Base-by-base conservation (phyloP, 2,113 vertebrate species). In the Siphamia tubifer region DNA sequence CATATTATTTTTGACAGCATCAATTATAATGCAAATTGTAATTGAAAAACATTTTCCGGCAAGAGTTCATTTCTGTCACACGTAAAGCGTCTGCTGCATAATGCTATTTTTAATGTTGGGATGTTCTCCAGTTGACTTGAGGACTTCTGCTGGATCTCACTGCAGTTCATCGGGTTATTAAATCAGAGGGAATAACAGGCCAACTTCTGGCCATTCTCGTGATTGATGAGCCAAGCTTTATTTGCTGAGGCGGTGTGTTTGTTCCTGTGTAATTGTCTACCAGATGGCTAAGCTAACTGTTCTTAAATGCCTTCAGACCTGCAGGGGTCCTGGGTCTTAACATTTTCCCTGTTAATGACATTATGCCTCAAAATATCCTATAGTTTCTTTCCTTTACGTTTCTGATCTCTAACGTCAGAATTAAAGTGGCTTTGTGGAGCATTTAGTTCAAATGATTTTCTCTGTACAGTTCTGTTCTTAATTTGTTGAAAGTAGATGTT, bases 221-320 rank as follows among this genome's bases (percentile, higher is more conserved):
- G 92, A 94, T 93, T 93, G 92, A 94, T 94, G 92, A 93, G 86
- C 87, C 87, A 63, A 80, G 86, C 88, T 90, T 91, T 90, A 92
- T 92, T 92, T 92, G 91, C 92, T 94, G 93, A 94, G 91, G 90
- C 91, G 85, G 90, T 88, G 83, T 89, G 89, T 93, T 94, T 92
- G 91, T 94, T 91, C 88, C 90, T 63, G 74, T 86, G 90, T 94
- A 93, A 92, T 93, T 92, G 91, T 94, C 90, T 87, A 91, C 86
- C 92, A 94, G 92, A 93, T 93, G 93, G 93, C 92, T 92, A 91
- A 91, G 89, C 90, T 93, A 92, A 92, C 89, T 91, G 89, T 86
- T 92, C 91, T 89, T 91, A 90, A 91, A 91, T 89, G 90, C 90
- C 85, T 92, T 90, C 90, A 88, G 82, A 89, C 81, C 87, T 88